Evolutionary conservation across 2,113 vertebrate genomes (phyloP), one percentile per base, ranked within the genome.

Genomic region (Siniperca knerii): DNA sequence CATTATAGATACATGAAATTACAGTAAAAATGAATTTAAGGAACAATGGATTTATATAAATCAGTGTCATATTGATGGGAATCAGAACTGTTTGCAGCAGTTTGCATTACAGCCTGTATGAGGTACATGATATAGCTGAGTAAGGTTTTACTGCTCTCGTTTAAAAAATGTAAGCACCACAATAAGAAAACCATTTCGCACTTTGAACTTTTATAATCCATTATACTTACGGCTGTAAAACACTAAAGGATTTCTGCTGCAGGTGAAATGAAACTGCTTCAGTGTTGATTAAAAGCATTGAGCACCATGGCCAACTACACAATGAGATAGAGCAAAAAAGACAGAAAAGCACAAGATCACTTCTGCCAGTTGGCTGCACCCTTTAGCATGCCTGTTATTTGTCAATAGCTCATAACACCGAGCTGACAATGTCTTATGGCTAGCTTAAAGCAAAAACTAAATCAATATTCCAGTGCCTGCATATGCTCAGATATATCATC

Each of bases 391-490:
- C 4, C 48, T 44, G 54, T 42, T 73, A 18, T 73, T 52, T 66
- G 70, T 83, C 90, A 84, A 42, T 58, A 86, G 46, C 77, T 91
- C 74, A 87, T 79, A 79, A 46, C 29, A 65, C 33, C 0, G 6
- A 71, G 84, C 70, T 77, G 80, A 85, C 74, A 66, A 69, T 81
- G 75, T 83, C 79, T 89, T 74, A 75, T 60, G 75, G 44, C 62
- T 71, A 55, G 57, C 86, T 89, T 70, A 61, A 57, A 90, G 90
- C 87, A 74, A 75, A 40, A 80, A 25, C 37, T 18, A 58, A 84
- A 92, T 92, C 90, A 85, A 93, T 92, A 90, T 29, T 69, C 82
- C 74, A 58, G 25, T 11, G 62, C 58, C 54, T 68, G 64, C 84
- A 86, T 86, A 69, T 82, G 66, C 73, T 60, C 58, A 54, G 57